Conservation (phyloP, 2,113 vertebrate species). For the Hyperopisus bebe region DNA sequence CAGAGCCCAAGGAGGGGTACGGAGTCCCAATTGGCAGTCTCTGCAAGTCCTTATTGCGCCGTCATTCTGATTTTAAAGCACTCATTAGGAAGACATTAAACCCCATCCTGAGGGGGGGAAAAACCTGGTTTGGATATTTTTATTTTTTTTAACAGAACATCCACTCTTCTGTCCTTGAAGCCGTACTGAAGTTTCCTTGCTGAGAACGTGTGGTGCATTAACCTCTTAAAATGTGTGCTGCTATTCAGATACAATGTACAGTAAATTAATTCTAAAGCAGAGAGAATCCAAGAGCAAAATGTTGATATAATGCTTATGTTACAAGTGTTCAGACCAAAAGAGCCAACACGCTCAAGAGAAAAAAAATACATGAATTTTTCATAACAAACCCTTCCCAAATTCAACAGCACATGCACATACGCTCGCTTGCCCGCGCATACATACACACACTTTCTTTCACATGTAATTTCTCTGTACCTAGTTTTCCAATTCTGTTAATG, state of each 20-base stretch:
- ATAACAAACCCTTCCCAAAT: not conserved
- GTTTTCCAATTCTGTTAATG: not conserved
- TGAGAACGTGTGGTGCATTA: not conserved
- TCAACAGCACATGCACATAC: not conserved
- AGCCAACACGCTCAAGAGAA: not conserved
- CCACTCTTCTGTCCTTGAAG: not conserved
- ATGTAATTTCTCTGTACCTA: not conserved
- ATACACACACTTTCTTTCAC: not conserved
- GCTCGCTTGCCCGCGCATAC: too few species aligned
- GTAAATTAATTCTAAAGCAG: not conserved
- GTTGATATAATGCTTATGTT: not conserved
- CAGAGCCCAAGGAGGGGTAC: not conserved
- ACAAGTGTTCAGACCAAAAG: not conserved
- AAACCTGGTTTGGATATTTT: not conserved
- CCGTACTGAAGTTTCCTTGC: not conserved
- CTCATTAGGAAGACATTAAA: not conserved
- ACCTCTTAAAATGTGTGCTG: not conserved
- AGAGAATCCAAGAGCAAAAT: not conserved
- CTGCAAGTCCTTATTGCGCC: not conserved
- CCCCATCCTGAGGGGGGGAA: not conserved
- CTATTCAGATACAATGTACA: not conserved
- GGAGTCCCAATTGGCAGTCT: not conserved
- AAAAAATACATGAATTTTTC: not conserved
- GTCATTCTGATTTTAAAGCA: not conserved
- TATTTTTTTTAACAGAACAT: not conserved